Evolutionary conservation across 1,140 invertebrate genomes (phyloP).

Genomic region (Dreissena rostriformis): DNA sequence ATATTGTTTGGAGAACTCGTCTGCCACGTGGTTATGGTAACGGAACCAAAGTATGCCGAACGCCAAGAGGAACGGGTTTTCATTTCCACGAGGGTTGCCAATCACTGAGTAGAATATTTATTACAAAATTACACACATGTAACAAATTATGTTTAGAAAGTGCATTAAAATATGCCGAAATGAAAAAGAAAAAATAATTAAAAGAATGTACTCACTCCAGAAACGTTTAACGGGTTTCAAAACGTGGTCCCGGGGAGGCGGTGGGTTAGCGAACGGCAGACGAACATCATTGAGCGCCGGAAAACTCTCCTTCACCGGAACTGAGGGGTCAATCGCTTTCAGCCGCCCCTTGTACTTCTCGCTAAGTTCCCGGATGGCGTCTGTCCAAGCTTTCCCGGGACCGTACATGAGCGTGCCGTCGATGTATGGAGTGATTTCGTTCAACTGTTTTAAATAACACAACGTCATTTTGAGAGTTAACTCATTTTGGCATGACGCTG

Average conservation of each 20-base stretch:
- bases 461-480: background rate
- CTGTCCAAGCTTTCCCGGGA: constrained; percentile 84
- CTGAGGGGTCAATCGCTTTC: constrained; percentile 50
- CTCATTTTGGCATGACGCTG: too few species aligned
- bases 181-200: background rate
- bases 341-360: constrained; percentile 82
- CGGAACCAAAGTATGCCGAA: constrained; percentile 96
- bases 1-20: constrained; percentile 86
- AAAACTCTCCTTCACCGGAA: constrained; percentile 78
- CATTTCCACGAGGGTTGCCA: constrained; percentile 97
- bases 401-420: constrained; percentile 86
- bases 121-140: background rate
- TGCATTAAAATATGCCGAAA: background rate
- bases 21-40: constrained; percentile 97
- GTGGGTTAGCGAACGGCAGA: constrained; percentile 85
- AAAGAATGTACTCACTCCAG: constrained; percentile 82
- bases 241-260: constrained; percentile 83
- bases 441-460: constrained; percentile 80
- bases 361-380: constrained; percentile 82
- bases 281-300: constrained; percentile 83
- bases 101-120: constrained; percentile 89
- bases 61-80: constrained; percentile 97
- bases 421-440: constrained; percentile 85
- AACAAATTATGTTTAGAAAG: background rate
- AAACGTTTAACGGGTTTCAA: constrained; percentile 82